Evolutionary conservation across 2,888 invertebrate genomes (phyloP), one percentile per base, ranked within the genome.

Genomic region (Sipha maydis): DNA sequence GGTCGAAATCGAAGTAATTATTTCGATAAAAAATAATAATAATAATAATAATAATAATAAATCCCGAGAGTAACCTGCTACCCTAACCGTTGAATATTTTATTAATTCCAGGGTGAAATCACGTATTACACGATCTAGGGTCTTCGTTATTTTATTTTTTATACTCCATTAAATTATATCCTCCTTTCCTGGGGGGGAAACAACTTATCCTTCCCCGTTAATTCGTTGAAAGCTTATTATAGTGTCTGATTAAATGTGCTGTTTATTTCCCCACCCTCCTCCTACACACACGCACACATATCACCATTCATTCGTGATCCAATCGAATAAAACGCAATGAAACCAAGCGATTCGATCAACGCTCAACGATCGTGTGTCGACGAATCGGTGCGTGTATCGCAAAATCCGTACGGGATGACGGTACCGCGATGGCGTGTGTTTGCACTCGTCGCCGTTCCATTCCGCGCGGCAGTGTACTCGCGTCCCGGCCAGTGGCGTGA

Each of bases 131-230:
- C 2, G n/a, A n/a, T 69, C n/a, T 11, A 1, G 28, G 69, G 28
- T 11, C 5, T 69, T 61, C 61, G n/a, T 8, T n/a, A 8, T 69
- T 69, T 69, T n/a, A 69, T 69, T 69, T 69, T 69, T 69, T 28
- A 69, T 69, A 69, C n/a, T 69, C 69, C 69, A 69, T 69, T 69
- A 69, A 28, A 28, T 25, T 56, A 69, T 69, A 61, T 61, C 61
- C 61, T 61, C 1, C 61, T 25, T 21, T 25, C n/a, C 25, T 11
- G 48, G 48, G 14, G 48, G 9, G 3, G 61, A 21, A 9, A 61
- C 5, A 69, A 69, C 25, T 28, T 11, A 28, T 69, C 11, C 69
- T 69, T 69, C 28, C 1, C 69, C 28, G 28, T 69, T 69, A 25
- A 69, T 69, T 69, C n/a, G n/a, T 69, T 25, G 69, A 69, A 25